Evolutionary conservation across 2,888 invertebrate species (phyloP).

Genomic region (Tachina fera): DNA sequence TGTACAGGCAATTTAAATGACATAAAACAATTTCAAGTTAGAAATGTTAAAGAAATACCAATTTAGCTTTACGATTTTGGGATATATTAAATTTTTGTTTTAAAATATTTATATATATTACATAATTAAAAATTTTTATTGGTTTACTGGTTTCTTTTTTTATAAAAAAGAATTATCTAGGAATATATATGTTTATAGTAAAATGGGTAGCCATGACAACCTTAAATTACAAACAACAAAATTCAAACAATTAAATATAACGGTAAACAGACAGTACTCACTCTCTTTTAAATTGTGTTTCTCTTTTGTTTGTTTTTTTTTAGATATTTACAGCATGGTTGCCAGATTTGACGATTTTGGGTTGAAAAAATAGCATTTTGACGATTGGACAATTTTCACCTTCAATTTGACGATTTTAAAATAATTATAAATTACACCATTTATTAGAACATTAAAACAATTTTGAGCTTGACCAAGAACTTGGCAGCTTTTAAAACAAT

Average conservation of each 20-base stretch:
- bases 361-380: too few species aligned
- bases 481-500: too few species aligned
- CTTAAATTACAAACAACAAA: slow-evolving; percentile 10
- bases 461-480: too few species aligned
- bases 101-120: neutral
- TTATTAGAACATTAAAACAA: too few species aligned
- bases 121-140: neutral
- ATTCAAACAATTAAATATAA: slow-evolving; percentile 39
- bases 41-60: slow-evolving; percentile 11
- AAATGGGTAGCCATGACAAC: slow-evolving; percentile 51
- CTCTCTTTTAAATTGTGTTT: neutral
- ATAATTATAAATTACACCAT: too few species aligned
- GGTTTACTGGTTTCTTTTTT: neutral
- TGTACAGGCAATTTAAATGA: slow-evolving; percentile 8
- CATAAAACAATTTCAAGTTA: neutral
- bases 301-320: slow-evolving; percentile 1
- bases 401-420: too few species aligned
- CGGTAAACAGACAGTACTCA: slow-evolving; percentile 2
- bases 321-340: neutral
- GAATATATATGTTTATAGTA: neutral
- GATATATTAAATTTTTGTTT: neutral
- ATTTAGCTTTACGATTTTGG: slow-evolving; percentile 1
- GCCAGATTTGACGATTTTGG: too few species aligned
- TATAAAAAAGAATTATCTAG: neutral
- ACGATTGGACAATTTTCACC: too few species aligned